Base-by-base conservation (phyloP, 2,888 invertebrate species). In the Agrilus cyanescens region DNA sequence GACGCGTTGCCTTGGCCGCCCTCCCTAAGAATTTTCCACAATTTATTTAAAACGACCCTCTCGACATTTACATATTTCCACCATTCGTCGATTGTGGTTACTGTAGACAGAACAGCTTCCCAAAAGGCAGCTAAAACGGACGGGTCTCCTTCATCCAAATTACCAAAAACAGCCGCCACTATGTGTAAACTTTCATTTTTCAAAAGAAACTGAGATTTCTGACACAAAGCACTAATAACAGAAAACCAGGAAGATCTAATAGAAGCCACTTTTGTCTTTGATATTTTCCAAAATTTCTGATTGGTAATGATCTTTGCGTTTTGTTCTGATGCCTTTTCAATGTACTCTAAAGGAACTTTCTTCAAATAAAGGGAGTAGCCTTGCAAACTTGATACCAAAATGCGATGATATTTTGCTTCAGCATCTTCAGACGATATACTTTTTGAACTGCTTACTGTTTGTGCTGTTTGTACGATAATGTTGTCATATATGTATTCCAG, bases 1-100 rank as follows among this genome's bases (percentile, higher is more conserved):
- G 72, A 67, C 7, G 88, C 86, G 63, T 82, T 85, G 18, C 85
- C 85, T 67, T 82, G 76, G 1, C 85, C 89, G 38, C 83, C 87
- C 56, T 74, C 74, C 48, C 73, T 73, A 33, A 87, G 60, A 32
- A 83, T 66, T 37, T 70, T 67, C 63, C 75, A 78, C n/a, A 88
- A 59, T 63, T 83, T 82, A 1, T 83, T 80, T 45, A 82, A 63
- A 30, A 90, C 72, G 2, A 80, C 69, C 59, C 87, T 88, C 47
- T 82, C 80, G 38, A 84, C 72, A 57, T 81, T 85, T 4, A 88
- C 69, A 54, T 76, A 72, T 32, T 67, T 66, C 69, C 79, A 77
- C 75, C 84, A 85, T 41, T 82, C 76, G 83, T 86, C 65, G 50
- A 78, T 70, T 46, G 69, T 71, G 35, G 71, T 68, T 52, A 81